Percentiles rank a stretch among this genome's conserved stretches.
phyloP scores from a whole-genome alignment of 2,888 invertebrate genomes.

The Petrolisthes cinctipes region DNA sequence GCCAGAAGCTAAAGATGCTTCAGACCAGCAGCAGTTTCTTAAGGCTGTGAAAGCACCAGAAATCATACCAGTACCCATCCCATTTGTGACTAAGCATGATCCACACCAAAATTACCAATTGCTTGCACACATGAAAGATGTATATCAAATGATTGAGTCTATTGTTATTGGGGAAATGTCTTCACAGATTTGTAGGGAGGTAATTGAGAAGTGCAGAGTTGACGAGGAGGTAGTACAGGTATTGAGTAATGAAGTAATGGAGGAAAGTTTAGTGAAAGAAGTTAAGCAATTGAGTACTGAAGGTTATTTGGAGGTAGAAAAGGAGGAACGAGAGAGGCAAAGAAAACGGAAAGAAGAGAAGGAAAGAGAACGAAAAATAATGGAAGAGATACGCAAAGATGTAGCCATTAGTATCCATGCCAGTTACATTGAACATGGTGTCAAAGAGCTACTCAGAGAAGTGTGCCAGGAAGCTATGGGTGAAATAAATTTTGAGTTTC shows the following conservation, averaged over 20 bases:
- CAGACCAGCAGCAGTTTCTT: slow-evolving; percentile 69
- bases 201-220: neutral
- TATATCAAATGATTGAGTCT: slow-evolving; percentile 23
- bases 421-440: slow-evolving; percentile 21
- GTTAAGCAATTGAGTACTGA: neutral
- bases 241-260: slow-evolving; percentile 21
- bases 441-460: slow-evolving; percentile 10
- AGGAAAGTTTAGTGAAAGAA: slow-evolving; percentile 30
- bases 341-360: slow-evolving; percentile 27
- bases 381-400: slow-evolving; percentile 10
- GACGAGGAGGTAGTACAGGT: neutral
- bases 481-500: slow-evolving; percentile 28
- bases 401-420: neutral
- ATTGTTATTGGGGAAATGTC: slow-evolving; percentile 18
- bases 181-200: neutral
- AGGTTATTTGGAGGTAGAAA: neutral
- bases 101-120: slow-evolving; percentile 17
- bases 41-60: neutral
- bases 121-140: slow-evolving; percentile 28
- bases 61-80: neutral
- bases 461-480: slow-evolving; percentile 28
- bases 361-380: slow-evolving; percentile 19
- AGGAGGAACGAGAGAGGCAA: slow-evolving; percentile 24
- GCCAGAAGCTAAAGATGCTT: slow-evolving; percentile 69
- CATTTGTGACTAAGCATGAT: neutral